Base-by-base conservation (phyloP, 2,113 vertebrate species). In the Crypturellus undulatus region DNA sequence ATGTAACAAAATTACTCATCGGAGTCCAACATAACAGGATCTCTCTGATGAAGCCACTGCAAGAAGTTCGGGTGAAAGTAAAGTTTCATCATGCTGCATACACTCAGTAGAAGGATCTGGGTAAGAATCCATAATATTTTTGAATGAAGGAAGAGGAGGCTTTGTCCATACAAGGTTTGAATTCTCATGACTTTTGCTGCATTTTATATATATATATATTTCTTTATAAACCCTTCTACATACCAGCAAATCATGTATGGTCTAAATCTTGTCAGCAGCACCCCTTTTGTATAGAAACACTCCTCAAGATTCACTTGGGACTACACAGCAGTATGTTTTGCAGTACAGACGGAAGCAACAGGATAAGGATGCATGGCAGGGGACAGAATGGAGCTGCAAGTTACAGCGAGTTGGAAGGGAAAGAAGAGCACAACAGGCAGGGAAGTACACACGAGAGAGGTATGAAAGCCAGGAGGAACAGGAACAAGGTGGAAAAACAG, bases 381-480 rank as follows among this genome's bases (percentile, higher is more conserved):
- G 17, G 20, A 54, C 6, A 17, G 20, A 54, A 30, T 14, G 34
- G 51, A 71, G 17, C 26, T 18, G 28, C 36, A 71, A 13, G 38
- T 19, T 79, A 67, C 9, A 71, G 16, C 22, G 30, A 75, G 6
- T 0, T n/a, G 47, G n/a, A 82, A 34, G 20, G 16, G 19, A 52
- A 1, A 2, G n/a, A 79, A 67, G 42, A 40, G 38, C 2, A 1
- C 25, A 78, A 45, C 34, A 38, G 26, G 52, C 13, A 65, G 17
- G 52, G 30, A n/a, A 77, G 10, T 43, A 77, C 0, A 1, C 25
- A 34, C 0, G 1, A 63, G 7, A 22, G 8, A 21, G 4, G 38
- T 52, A 25, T 1, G 1, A 63, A 92, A 73, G 11, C 11, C 64
- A 80, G 12, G n/a, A 82, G 7, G 18, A 75, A 3, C 1, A 18